Conservation (phyloP, 2,113 vertebrate species). For the cat (Felis catus) region DNA sequence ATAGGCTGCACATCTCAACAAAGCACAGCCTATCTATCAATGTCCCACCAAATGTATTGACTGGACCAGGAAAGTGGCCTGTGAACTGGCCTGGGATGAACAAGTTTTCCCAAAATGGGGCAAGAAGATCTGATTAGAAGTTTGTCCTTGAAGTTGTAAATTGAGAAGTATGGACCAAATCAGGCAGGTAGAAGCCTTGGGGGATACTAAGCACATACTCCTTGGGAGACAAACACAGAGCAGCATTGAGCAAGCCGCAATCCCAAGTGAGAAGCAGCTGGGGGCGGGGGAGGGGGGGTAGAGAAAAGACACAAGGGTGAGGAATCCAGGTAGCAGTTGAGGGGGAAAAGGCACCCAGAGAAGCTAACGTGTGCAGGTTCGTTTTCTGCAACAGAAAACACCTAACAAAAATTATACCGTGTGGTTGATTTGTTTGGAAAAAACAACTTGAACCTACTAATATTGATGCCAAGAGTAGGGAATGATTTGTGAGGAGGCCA, state of each 20-base stretch:
- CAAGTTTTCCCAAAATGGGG: background rate
- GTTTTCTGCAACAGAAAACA: background rate
- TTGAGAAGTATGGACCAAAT: background rate
- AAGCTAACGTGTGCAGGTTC: background rate
- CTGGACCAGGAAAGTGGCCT: background rate
- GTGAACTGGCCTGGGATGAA: background rate
- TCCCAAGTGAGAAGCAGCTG: accelerated
- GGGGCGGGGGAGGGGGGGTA: background rate
- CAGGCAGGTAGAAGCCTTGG: background rate
- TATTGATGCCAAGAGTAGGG: background rate
- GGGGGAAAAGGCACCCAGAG: background rate
- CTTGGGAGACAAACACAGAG: background rate
- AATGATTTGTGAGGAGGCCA: background rate
- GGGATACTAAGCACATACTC: background rate
- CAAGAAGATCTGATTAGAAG: background rate
- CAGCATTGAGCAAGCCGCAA: background rate
- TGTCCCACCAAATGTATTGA: background rate
- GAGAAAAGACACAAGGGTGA: background rate
- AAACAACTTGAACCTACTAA: background rate
- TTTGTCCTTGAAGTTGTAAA: background rate
- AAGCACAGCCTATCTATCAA: background rate
- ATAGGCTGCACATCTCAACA: background rate
- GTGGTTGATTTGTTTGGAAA: background rate
- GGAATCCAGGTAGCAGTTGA: background rate
- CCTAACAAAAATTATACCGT: background rate